Percentiles rank a stretch among this genome's conserved stretches.
These are phyloP conservation scores for Podocnemis expansa DNA, from an alignment of 2,113 vertebrate species.

Conservation along the genomic window DNA sequence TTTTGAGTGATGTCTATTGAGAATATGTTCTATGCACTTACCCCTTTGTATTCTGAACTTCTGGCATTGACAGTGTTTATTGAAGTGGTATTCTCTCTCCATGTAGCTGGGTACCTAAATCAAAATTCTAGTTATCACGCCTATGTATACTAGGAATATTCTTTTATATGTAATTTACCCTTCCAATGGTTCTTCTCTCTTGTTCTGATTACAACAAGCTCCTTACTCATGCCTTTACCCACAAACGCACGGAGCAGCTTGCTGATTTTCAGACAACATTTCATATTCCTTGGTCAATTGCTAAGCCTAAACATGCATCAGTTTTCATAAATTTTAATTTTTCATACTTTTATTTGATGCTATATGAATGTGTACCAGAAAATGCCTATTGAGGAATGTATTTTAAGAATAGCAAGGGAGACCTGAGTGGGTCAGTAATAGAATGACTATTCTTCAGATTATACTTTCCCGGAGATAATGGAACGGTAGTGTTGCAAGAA, in stretches of 20 bases:
- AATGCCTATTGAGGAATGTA: neutral
- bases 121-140: neutral
- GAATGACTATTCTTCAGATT: neutral
- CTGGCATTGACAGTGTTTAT: neutral
- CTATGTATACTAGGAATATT: neutral
- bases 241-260: neutral
- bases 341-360: neutral
- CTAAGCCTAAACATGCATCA: neutral
- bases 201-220: neutral
- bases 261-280: neutral
- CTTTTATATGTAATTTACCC: neutral
- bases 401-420: neutral
- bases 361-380: neutral
- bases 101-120: neutral
- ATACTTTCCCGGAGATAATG: neutral
- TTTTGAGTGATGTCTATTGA: neutral
- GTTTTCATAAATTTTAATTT: neutral
- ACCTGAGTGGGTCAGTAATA: neutral
- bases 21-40: neutral
- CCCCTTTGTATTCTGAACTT: neutral
- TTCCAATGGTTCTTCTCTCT: neutral
- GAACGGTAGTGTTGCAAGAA: neutral
- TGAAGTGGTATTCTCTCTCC: neutral
- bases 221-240: neutral
- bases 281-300: neutral